Conservation (phyloP, 2,888 invertebrate species). For the Microdon myrmicae region DNA sequence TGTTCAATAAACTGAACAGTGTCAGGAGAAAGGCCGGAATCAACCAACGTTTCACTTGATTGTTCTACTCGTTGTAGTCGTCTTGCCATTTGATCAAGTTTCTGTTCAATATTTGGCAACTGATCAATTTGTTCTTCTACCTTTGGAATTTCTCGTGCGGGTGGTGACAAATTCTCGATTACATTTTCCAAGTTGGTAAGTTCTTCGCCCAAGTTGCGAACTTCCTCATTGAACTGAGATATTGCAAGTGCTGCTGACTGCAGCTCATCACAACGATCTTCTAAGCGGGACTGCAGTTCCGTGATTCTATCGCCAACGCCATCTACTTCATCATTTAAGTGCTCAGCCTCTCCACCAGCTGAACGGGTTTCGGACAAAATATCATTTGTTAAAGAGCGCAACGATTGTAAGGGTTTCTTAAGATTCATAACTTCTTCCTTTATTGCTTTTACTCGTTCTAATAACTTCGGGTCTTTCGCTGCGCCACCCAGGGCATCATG, state of each 20-base stretch:
- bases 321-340: conserved; percentile 82
- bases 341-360: conserved; percentile 79
- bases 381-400: conserved; percentile 74
- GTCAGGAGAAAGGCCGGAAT: conserved; percentile 87
- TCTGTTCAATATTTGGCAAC: conserved; percentile 74
- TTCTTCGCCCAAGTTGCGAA: conserved; percentile 81
- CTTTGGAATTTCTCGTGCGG: conserved; percentile 87
- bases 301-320: conserved; percentile 80
- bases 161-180: conserved; percentile 84
- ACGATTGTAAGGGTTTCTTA: conserved; percentile 75
- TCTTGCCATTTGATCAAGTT: conserved; percentile 75
- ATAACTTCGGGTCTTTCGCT: conserved; percentile 82
- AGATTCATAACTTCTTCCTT: conserved; percentile 84
- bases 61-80: conserved; percentile 76
- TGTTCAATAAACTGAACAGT: conserved; percentile 84
- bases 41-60: conserved; percentile 81
- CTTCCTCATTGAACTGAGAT: conserved; percentile 87
- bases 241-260: conserved; percentile 89
- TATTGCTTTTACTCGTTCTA: conserved; percentile 85
- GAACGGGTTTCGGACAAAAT: conserved; percentile 80
- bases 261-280: conserved; percentile 80
- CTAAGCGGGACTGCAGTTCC: conserved; percentile 80
- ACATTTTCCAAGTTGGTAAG: conserved; percentile 84
- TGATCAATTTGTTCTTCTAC: conserved; percentile 87
- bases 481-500: conserved; percentile 77